Conservation (phyloP, 2,113 vertebrate genomes). For the Tringa solitaria region DNA sequence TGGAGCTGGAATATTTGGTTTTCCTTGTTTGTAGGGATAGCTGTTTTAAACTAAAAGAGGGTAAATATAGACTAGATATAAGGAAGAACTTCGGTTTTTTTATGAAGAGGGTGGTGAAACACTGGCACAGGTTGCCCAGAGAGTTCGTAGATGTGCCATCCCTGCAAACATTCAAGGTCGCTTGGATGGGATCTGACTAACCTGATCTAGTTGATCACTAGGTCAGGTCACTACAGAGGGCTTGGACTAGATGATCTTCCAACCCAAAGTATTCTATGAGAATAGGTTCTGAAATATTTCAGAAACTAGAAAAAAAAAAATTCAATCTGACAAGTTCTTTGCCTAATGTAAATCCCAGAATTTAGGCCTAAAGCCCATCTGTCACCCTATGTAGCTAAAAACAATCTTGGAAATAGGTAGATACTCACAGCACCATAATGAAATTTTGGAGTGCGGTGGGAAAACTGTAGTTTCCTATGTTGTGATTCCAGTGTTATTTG, state of each 20-base stretch:
- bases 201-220: neutral
- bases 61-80: neutral
- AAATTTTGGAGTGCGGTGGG: neutral
- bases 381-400: slow-evolving; percentile 1
- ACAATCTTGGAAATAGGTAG: slow-evolving; percentile 16
- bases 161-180: neutral
- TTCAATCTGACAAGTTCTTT: neutral
- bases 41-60: neutral
- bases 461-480: slow-evolving; percentile 20
- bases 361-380: neutral
- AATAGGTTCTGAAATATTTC: neutral
- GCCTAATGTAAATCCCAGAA: neutral
- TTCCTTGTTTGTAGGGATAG: neutral
- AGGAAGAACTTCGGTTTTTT: neutral
- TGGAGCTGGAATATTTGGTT: neutral
- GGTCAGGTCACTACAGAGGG: neutral
- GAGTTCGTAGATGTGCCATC: neutral
- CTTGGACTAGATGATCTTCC: neutral
- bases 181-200: neutral
- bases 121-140: neutral
- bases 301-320: neutral
- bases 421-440: slow-evolving; percentile 7
- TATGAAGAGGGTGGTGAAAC: neutral
- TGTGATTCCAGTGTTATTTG: slow-evolving; percentile 37
- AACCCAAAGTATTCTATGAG: neutral